Percentiles rank a stretch among this genome's conserved stretches.
Evolutionary conservation across 2,888 invertebrate genomes (phyloP).

Genomic region (Pemphredon lugubris): DNA sequence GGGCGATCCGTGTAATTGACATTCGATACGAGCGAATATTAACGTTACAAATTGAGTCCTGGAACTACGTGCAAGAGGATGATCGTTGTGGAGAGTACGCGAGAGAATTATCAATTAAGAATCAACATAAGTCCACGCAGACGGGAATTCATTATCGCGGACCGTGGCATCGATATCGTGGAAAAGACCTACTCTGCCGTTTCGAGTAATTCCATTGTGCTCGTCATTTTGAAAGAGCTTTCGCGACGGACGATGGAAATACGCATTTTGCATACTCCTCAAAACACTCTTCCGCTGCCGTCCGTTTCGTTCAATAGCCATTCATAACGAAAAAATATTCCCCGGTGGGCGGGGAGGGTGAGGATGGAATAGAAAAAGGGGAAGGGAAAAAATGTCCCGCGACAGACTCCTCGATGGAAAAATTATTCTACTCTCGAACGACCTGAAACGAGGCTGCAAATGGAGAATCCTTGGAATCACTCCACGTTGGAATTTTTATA

Average conservation of each 20-base stretch:
- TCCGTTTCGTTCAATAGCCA: slow-evolving; percentile 43
- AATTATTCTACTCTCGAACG: slow-evolving; percentile 49
- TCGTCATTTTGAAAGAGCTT: slow-evolving; percentile 37
- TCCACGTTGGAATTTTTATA: slow-evolving; percentile 36
- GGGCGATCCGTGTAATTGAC: neutral
- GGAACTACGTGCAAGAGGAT: slow-evolving; percentile 17
- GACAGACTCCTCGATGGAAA: slow-evolving; percentile 51
- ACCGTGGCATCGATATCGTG: slow-evolving; percentile 19
- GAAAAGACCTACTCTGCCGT: slow-evolving; percentile 6
- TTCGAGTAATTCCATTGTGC: slow-evolving; percentile 38
- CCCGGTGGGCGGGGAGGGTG: neutral
- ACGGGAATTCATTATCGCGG: slow-evolving; percentile 34
- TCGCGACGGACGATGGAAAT: slow-evolving; percentile 27
- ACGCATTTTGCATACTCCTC: slow-evolving; percentile 47
- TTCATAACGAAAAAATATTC: slow-evolving; percentile 24
- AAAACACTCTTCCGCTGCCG: slow-evolving; percentile 33
- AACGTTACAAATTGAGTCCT: slow-evolving; percentile 15
- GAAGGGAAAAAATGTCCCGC: slow-evolving; percentile 14
- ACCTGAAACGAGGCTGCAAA: slow-evolving; percentile 37
- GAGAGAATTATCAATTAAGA: no score
- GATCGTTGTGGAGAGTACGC: no score
- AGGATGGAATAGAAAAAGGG: neutral
- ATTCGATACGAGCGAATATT: no score
- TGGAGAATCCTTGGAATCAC: slow-evolving; percentile 24
- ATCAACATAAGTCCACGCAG: no score